Percentiles rank a stretch among this genome's conserved stretches.
phyloP scores from a whole-genome alignment of 2,113 vertebrate species.

The Puffinus mauretanicus region DNA sequence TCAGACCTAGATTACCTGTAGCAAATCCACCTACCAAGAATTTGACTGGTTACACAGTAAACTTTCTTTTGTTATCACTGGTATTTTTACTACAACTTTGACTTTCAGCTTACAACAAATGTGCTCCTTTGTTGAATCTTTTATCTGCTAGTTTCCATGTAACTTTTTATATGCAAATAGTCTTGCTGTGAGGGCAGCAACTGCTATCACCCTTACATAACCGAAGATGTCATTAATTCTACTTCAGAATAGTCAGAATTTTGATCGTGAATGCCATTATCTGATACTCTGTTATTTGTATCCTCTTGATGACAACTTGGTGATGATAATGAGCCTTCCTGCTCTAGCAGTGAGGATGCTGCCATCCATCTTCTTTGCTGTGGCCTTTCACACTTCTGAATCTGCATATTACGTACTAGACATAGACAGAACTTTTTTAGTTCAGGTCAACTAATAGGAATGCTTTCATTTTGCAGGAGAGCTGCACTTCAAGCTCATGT shows the following conservation, averaged over 20 bases:
- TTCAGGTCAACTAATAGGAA: background rate
- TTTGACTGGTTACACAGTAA: background rate
- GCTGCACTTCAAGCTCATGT: background rate
- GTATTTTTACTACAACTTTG: background rate
- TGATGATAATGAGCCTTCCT: background rate
- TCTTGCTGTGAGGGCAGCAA: background rate
- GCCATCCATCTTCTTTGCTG: background rate
- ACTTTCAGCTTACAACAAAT: background rate
- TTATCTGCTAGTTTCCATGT: background rate
- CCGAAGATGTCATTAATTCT: background rate
- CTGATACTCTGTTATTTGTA: background rate
- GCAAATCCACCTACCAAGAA: background rate
- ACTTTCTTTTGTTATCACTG: background rate
- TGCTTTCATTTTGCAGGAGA: background rate
- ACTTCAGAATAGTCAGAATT: background rate
- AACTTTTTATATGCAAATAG: background rate
- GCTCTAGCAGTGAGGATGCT: background rate
- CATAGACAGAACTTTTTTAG: background rate
- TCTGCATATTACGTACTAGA: background rate
- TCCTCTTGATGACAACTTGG: background rate
- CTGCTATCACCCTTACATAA: background rate
- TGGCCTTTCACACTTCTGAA: background rate
- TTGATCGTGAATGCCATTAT: background rate
- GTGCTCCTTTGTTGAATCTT: background rate
- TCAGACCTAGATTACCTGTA: background rate